Evolutionary conservation across 2,888 invertebrate genomes (phyloP).

Genomic region (Orthonychiurus folsomi): DNA sequence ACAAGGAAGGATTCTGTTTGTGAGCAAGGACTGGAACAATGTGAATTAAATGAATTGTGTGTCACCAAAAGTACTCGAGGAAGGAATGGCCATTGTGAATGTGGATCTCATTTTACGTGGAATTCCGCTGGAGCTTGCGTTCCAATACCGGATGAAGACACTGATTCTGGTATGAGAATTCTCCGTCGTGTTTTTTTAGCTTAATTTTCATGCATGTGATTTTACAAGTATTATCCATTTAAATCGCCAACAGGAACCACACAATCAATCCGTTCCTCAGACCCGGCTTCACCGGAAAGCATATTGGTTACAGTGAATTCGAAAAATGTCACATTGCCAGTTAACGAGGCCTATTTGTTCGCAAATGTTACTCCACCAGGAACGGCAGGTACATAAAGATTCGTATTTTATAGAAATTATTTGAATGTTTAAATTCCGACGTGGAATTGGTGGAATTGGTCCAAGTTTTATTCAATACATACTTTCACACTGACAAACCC

Average conservation of each 20-base stretch:
- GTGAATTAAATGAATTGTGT: constrained; percentile 64
- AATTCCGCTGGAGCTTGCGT: constrained; percentile 43
- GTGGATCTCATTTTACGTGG: constrained; percentile 55
- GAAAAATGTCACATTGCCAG: constrained; percentile 70
- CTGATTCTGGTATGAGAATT: no score
- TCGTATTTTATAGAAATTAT: background rate
- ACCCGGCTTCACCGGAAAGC: constrained; percentile 52
- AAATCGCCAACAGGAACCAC: no score
- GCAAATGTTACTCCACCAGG: constrained; percentile 73
- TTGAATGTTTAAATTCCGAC: no score
- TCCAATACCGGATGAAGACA: constrained; percentile 43
- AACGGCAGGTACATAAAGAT: constrained; percentile 48
- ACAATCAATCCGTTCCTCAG: constrained; percentile 18
- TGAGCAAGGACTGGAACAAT: constrained; percentile 53
- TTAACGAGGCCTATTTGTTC: constrained; percentile 71
- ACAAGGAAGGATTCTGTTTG: constrained; percentile 44
- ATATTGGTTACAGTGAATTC: constrained; percentile 65
- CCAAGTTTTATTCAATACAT: no score
- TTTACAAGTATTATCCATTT: no score
- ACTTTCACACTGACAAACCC: no score
- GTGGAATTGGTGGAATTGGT: no score
- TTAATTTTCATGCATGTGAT: background rate
- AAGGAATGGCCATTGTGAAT: constrained; percentile 62
- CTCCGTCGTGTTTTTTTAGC: no score
- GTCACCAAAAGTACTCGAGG: constrained; percentile 50